A percentile compares a stretch with the other conserved stretches of the same genome.
phyloP scores from a whole-genome alignment of 2,113 vertebrate genomes.

The Myodes glareolus region DNA sequence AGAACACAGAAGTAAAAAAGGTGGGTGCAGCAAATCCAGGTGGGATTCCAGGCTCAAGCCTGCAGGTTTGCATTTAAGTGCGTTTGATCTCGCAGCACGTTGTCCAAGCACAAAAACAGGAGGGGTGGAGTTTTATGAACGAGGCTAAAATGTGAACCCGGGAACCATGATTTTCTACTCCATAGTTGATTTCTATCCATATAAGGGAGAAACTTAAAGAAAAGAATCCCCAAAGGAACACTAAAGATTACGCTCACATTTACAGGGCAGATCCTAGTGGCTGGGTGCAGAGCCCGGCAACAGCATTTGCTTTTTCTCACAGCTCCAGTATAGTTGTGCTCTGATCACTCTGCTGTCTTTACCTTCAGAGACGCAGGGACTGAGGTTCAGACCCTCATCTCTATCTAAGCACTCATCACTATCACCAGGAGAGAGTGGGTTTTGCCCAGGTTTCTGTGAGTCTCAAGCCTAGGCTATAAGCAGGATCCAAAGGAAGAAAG shows the following conservation, averaged over 20 bases:
- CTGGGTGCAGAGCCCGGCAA: not conserved
- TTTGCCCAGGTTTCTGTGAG: not conserved
- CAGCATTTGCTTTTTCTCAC: not conserved
- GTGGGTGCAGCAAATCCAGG: not conserved
- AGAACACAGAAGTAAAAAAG: not conserved
- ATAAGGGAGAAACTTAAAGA: not conserved
- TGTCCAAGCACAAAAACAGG: not conserved
- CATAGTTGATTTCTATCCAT: not conserved
- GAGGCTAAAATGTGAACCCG: not conserved
- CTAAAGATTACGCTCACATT: not conserved
- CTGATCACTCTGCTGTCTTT: not conserved
- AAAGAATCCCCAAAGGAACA: not conserved
- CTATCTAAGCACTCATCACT: not conserved
- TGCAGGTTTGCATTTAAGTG: not conserved
- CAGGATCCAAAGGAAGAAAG: not conserved
- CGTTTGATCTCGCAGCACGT: not conserved
- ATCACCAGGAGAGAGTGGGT: not conserved
- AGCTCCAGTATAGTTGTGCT: not conserved
- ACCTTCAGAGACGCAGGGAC: not conserved
- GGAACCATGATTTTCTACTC: not conserved
- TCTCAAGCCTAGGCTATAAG: not conserved
- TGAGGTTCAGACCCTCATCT: not conserved
- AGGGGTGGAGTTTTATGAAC: not conserved
- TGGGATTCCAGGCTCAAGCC: not conserved
- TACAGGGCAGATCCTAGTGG: not conserved